These are phyloP conservation scores for Carpatolechia fugitivella DNA, from an alignment of 2,888 invertebrate species.

Conservation along the genomic window DNA sequence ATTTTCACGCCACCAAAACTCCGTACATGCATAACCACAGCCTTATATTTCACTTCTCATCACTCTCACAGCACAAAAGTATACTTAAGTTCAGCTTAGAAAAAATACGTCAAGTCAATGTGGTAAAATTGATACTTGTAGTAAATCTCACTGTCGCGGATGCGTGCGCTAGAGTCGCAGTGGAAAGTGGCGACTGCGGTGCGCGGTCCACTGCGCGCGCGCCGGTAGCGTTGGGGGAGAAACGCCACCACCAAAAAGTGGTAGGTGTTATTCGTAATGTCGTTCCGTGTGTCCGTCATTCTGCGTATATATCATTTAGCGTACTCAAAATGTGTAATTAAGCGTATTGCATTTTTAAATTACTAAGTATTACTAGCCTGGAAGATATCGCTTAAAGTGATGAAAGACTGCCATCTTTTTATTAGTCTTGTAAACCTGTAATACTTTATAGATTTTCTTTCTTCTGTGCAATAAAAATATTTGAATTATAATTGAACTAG, in stretches of 20 bases:
- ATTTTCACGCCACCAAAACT: conserved; percentile 60
- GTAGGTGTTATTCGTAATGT: background rate
- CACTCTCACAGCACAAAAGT: conserved; percentile 60
- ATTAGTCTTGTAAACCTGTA: too few relatives aligned
- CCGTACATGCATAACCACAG: conserved; percentile 38
- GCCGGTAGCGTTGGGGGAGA: conserved; percentile 5
- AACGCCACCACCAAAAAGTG: conserved; percentile 10
- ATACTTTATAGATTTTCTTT: too few relatives aligned
- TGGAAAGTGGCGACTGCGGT: conserved; percentile 39
- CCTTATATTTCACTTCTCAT: conserved; percentile 60
- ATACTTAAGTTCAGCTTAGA: background rate
- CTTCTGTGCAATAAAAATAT: too few relatives aligned
- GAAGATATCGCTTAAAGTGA: too few relatives aligned
- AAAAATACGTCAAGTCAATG: background rate
- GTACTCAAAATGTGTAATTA: too few relatives aligned
- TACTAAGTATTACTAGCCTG: too few relatives aligned
- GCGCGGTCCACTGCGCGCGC: background rate
- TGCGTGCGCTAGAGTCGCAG: conserved; percentile 32
- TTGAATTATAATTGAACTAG: too few relatives aligned
- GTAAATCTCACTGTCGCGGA: background rate
- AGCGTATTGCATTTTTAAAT: too few relatives aligned
- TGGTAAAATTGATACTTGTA: conserved; percentile 6
- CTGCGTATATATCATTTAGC: too few relatives aligned
- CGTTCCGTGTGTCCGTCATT: too few relatives aligned
- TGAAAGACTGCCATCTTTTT: too few relatives aligned